Conservation (phyloP, 2,888 invertebrate genomes). For the Scaptomyza parva region DNA sequence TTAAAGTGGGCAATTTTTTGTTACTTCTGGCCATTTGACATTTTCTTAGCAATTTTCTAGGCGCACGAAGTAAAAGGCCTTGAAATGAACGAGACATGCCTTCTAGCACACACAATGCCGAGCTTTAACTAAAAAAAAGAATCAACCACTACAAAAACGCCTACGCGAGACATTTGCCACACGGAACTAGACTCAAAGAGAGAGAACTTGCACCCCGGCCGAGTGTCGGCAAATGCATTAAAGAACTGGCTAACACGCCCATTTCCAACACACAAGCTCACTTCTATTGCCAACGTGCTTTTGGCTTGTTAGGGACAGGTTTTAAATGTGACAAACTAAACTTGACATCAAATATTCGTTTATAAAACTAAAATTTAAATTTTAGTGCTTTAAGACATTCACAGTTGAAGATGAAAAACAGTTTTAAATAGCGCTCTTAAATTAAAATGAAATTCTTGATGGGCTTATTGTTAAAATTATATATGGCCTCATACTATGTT, state of each 20-base stretch:
- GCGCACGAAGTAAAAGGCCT: constrained; percentile 65
- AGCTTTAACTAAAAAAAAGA: constrained; percentile 27
- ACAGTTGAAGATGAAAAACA: neutral
- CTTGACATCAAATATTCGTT: constrained; percentile 37
- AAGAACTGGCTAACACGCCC: constrained; percentile 67
- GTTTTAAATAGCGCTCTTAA: neutral
- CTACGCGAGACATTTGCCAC: constrained; percentile 29
- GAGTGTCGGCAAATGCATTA: constrained; percentile 32
- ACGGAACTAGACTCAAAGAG: constrained; percentile 57
- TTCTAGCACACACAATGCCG: constrained; percentile 51
- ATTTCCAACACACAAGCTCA: constrained; percentile 28
- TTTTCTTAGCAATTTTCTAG: constrained; percentile 64
- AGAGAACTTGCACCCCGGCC: constrained; percentile 39
- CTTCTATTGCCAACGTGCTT: constrained; percentile 39
- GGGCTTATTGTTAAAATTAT: no score
- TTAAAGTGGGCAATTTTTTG: constrained; percentile 30
- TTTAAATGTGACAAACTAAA: constrained; percentile 38
- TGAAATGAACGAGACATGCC: constrained; percentile 52
- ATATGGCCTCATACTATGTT: no score
- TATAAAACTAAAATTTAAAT: constrained; percentile 4
- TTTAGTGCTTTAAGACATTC: neutral
- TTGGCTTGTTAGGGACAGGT: constrained; percentile 30
- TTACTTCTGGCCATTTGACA: constrained; percentile 58
- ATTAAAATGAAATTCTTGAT: neutral
- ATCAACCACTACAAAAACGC: constrained; percentile 10